Conservation (phyloP, 2,888 invertebrate genomes). For the Copidosoma aretas region DNA sequence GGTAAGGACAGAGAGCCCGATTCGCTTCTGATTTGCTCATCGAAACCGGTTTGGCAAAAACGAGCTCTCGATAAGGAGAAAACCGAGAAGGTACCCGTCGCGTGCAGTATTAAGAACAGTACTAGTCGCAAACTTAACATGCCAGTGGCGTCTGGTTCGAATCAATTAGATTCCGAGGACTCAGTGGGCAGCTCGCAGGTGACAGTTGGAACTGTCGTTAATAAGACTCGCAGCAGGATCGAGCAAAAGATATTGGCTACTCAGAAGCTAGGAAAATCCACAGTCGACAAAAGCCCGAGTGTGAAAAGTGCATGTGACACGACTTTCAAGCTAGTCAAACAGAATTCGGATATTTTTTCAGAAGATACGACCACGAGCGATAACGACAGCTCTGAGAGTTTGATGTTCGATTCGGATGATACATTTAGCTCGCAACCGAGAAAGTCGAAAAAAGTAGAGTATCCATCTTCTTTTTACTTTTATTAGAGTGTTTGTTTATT, state of each 20-base stretch:
- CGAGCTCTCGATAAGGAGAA: conserved; percentile 34
- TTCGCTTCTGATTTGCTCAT: conserved; percentile 17
- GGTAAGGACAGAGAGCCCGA: not conserved
- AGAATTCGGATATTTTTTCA: conserved; percentile 9
- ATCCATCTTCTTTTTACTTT: not conserved
- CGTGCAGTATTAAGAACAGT: conserved; percentile 43
- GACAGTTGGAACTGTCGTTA: not conserved
- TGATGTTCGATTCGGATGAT: conserved; percentile 35
- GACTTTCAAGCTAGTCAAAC: conserved; percentile 3
- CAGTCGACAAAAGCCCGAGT: not conserved
- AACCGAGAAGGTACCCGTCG: conserved; percentile 42
- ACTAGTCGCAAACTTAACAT: conserved; percentile 35
- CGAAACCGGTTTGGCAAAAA: conserved; percentile 36
- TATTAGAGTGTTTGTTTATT: not conserved
- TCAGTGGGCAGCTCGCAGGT: conserved; percentile 44
- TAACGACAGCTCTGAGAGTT: conserved; percentile 7
- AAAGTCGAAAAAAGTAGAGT: conserved; percentile 23
- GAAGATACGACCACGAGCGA: conserved; percentile 11
- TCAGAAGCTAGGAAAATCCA: conserved; percentile 12
- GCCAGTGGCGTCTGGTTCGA: conserved; percentile 46
- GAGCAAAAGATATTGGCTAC: conserved; percentile 22
- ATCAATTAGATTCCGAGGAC: conserved; percentile 56
- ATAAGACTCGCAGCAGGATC: conserved; percentile 34
- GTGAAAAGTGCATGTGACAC: not conserved
- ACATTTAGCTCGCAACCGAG: conserved; percentile 13